phyloP scores from a whole-genome alignment of 2,113 vertebrate species.

The Pycnonotus jocosus region DNA sequence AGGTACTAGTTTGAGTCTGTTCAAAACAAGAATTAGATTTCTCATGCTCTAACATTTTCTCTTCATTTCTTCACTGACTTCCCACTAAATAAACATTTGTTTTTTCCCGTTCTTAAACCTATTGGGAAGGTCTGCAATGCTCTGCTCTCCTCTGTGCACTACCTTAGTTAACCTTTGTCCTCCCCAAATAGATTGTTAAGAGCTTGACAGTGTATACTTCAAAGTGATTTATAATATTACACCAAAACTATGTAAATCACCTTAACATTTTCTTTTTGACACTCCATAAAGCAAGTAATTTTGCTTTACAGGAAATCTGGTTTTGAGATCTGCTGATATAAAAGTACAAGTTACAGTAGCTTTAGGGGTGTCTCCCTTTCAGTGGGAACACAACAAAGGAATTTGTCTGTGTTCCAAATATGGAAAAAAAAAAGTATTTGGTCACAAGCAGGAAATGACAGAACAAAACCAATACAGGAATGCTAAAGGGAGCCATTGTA shows the following conservation, averaged over 20 bases:
- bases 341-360: background rate
- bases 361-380: background rate
- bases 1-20: background rate
- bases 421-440: background rate
- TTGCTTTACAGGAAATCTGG: background rate
- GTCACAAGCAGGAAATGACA: background rate
- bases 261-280: background rate
- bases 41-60: background rate
- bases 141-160: background rate
- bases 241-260: background rate
- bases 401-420: background rate
- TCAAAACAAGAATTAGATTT: background rate
- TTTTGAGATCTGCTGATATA: background rate
- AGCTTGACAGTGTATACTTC: background rate
- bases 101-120: background rate
- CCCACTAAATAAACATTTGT: background rate
- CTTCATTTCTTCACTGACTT: background rate
- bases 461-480: background rate
- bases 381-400: background rate
- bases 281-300: background rate
- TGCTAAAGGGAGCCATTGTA: background rate
- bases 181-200: background rate
- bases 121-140: background rate
- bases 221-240: background rate
- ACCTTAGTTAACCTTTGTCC: background rate